phyloP scores from a whole-genome alignment of 2,797 vertebrate species.

The Melanotaenia trifasciata region DNA sequence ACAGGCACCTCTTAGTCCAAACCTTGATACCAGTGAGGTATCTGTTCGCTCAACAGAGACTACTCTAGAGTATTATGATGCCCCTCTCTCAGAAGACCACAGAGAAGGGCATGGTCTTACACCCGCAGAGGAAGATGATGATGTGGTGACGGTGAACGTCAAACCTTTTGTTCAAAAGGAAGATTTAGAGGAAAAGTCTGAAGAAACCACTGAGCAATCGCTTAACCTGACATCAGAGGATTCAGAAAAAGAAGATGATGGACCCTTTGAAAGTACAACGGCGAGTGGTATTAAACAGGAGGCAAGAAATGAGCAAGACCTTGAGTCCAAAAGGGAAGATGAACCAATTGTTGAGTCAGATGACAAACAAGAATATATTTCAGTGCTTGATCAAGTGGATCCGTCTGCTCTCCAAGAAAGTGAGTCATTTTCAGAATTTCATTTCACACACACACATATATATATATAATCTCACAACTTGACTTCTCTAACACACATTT shows the following conservation, averaged over 20 bases:
- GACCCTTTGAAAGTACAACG: constrained; percentile 27
- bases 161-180: constrained; percentile 50
- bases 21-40: constrained; percentile 78
- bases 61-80: constrained; percentile 88
- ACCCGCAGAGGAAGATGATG: constrained; percentile 53
- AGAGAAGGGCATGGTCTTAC: constrained; percentile 58
- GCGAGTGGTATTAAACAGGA: constrained; percentile 29
- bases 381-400: constrained; percentile 25
- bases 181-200: constrained; percentile 32
- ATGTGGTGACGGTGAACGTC: constrained; percentile 67
- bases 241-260: constrained; percentile 28
- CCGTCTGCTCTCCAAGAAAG: constrained; percentile 24
- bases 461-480: no score
- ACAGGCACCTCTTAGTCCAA: constrained; percentile 61
- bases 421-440: constrained; percentile 24
- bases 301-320: constrained; percentile 5
- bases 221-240: constrained; percentile 27
- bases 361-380: constrained; percentile 28
- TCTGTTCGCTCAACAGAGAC: constrained; percentile 86
- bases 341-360: constrained; percentile 22
- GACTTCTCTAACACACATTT: not conserved
- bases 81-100: constrained; percentile 79
- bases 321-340: constrained; percentile 20
- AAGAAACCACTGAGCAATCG: constrained; percentile 24
- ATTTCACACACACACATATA: no score